Percentiles rank a stretch among this genome's conserved stretches.
phyloP scores from a whole-genome alignment of 2,113 vertebrate genomes.

The Chrysochloris asiatica region DNA sequence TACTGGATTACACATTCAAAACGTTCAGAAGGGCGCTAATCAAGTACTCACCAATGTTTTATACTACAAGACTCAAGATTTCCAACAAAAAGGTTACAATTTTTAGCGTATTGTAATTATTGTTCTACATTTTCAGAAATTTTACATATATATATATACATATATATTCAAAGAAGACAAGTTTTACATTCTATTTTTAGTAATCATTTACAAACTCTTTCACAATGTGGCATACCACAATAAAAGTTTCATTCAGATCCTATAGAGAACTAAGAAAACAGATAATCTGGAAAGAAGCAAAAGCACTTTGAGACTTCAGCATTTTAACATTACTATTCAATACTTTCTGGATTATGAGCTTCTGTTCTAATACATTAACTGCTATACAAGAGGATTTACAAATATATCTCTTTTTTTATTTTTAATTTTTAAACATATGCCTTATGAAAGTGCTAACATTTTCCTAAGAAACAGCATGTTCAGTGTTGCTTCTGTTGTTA shows the following conservation, averaged over 20 bases:
- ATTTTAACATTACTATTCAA: not conserved
- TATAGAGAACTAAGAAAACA: not conserved
- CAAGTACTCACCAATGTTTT: not conserved
- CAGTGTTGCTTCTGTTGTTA: too few species aligned
- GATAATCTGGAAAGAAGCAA: not conserved
- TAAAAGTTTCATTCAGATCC: slow-evolving; percentile 19
- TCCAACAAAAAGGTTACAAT: not conserved
- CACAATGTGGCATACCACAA: slow-evolving; percentile 3
- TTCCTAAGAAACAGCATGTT: not conserved
- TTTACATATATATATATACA: too few species aligned
- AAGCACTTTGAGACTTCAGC: not conserved
- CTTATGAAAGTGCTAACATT: not conserved
- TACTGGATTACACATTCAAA: not conserved
- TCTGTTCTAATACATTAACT: not conserved
- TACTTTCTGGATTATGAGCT: too few species aligned
- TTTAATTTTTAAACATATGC: not conserved
- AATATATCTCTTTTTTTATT: not conserved
- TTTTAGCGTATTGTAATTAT: not conserved
- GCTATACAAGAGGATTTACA: not conserved
- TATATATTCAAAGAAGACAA: not conserved
- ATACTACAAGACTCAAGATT: not conserved
- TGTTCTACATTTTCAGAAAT: not conserved
- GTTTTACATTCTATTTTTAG: slow-evolving; percentile 33
- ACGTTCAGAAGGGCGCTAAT: not conserved
- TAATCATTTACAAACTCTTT: slow-evolving; percentile 16